phyloP scores from a whole-genome alignment of 2,113 vertebrate genomes.

The Larimichthys crocea region DNA sequence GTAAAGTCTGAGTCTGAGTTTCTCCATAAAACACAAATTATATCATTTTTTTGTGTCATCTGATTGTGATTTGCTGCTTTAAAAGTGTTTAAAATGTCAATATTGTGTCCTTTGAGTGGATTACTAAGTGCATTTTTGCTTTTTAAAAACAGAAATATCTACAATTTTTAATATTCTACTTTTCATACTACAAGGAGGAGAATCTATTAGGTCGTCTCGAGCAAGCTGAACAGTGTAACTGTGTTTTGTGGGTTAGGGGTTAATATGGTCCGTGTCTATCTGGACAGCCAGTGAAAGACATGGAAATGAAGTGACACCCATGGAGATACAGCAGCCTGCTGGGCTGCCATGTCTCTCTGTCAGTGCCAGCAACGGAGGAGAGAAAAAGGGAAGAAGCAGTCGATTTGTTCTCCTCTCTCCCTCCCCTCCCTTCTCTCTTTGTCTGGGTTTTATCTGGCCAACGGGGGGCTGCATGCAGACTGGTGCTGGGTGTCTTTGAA shows the following conservation, averaged over 20 bases:
- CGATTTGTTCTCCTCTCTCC: constrained; percentile 76
- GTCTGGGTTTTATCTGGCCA: constrained; percentile 80
- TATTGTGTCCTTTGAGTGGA: background rate
- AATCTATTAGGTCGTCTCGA: constrained; percentile 5
- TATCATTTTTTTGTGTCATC: background rate
- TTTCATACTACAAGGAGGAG: constrained; percentile 7
- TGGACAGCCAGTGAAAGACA: constrained; percentile 74
- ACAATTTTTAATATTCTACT: background rate
- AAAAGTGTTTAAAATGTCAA: background rate
- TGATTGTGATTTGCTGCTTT: background rate
- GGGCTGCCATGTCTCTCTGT: constrained; percentile 73
- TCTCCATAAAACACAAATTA: background rate
- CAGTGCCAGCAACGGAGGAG: constrained; percentile 65
- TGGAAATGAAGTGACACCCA: constrained; percentile 79
- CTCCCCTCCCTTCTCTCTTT: constrained; percentile 74
- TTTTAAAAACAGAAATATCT: constrained; percentile 10
- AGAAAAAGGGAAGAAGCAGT: constrained; percentile 74
- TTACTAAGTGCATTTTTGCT: background rate
- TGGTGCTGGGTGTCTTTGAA: constrained; percentile 73
- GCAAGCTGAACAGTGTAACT: constrained; percentile 46
- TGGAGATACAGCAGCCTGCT: constrained; percentile 78
- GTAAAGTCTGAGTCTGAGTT: background rate
- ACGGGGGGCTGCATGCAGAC: constrained; percentile 72
- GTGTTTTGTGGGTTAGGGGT: constrained; percentile 69
- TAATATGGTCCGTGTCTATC: constrained; percentile 70